A percentile compares a stretch with the other conserved stretches of the same genome.
Evolutionary conservation across 1,140 invertebrate species (phyloP).

Genomic region (Colletes latitarsis): DNA sequence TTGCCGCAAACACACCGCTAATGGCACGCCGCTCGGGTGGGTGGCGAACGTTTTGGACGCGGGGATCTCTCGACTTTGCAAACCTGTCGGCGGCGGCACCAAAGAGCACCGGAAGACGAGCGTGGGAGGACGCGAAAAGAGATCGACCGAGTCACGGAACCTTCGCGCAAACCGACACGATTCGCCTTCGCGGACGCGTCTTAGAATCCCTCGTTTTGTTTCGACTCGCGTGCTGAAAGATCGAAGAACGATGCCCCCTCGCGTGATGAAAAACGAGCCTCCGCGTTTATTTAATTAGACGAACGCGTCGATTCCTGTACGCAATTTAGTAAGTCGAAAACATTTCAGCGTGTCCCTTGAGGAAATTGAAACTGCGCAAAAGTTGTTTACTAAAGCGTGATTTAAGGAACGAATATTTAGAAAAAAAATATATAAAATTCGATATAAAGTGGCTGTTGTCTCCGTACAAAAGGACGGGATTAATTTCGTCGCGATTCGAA

Average conservation of each 20-base stretch:
- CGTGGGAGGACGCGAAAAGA: conserved; percentile 62
- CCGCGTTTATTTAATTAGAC: too few relatives aligned
- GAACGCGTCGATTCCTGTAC: too few relatives aligned
- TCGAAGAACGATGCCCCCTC: conserved; percentile 55
- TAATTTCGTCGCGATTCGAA: background rate
- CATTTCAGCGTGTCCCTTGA: too few relatives aligned
- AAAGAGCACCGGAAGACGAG: conserved; percentile 55
- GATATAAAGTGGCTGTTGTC: too few relatives aligned
- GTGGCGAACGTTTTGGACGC: conserved; percentile 52
- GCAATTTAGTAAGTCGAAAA: too few relatives aligned
- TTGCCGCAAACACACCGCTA: conserved; percentile 45
- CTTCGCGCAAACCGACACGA: conserved; percentile 1
- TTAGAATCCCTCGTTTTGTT: conserved; percentile 58
- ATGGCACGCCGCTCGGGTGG: conserved; percentile 30
- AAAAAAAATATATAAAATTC: too few relatives aligned
- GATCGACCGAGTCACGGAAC: conserved; percentile 57
- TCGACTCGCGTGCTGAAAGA: conserved; percentile 55
- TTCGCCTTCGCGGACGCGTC: background rate
- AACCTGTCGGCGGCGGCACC: conserved; percentile 58
- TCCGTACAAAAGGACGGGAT: background rate
- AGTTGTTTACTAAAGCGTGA: too few relatives aligned
- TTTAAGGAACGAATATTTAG: too few relatives aligned
- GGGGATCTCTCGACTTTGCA: conserved; percentile 42
- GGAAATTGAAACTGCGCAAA: too few relatives aligned
- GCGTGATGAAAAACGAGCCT: too few relatives aligned